Base-by-base conservation (phyloP, 2,113 vertebrate genomes). In the Oryzias javanicus region DNA sequence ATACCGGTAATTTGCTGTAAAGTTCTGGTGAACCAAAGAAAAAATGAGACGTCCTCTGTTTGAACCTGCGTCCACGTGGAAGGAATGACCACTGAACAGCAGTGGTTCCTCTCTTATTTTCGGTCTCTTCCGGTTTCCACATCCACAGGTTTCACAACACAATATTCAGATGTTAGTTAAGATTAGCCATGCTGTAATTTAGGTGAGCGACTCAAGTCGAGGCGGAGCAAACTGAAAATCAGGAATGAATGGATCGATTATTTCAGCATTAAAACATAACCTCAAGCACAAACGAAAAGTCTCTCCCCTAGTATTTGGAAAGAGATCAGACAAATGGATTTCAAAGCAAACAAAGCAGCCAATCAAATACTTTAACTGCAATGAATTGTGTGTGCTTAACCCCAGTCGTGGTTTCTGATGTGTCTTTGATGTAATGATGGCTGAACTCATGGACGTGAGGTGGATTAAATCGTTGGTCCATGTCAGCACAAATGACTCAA, bases 261-360 rank as follows among this genome's bases (percentile, higher is more conserved):
- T 48, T n/a, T 13, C 1, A 14, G 42, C 20, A 52, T 77, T 75
- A 63, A 59, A 70, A 74, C 56, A 42, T 62, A 63, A 74, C 57
- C 56, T 8, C 8, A 47, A 49, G 22, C 42, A 49, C 47, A 16
- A 67, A 62, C 18, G 18, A 29, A 50, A 51, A 17, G 16, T 52
- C 57, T 45, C 14, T 35, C 49, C 41, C 35, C 17, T 35, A 29
- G 50, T 56, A 50, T 55, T 19, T 48, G 49, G 29, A 48, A 67
- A 51, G 20, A 45, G 42, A 47, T 63, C 66, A 18, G 44, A 57
- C 60, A 49, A 16, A 52, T 40, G n/a, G 2, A 74, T 57, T 71
- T 84, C 75, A 84, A 81, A 84, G 73, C 41, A 52, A 64, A 72
- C 67, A 55, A 6, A 18, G 8, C 24, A 24, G 29, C 64, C 65